Evolutionary conservation across 2,888 invertebrate genomes (phyloP), one percentile per base, ranked within the genome.

Genomic region (Stramonita haemastoma): DNA sequence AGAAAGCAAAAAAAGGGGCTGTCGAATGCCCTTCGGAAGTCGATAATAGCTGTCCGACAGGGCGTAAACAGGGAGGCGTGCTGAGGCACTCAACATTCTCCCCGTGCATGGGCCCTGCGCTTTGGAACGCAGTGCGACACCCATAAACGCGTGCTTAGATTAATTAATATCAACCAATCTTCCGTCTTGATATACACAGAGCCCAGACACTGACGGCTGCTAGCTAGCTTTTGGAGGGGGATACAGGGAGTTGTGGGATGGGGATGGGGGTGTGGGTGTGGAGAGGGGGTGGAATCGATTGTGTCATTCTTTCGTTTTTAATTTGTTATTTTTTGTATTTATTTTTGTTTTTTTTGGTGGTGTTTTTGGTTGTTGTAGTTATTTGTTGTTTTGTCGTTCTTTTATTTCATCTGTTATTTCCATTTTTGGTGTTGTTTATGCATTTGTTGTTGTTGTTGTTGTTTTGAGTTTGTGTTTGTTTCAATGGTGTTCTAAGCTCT

Each of bases 121-220:
- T 88, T 81, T 86, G 90, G 89, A 88, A 90, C 81, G 89, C 89
- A 70, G 88, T 46, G 79, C 66, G 70, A 85, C 83, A 87, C 89
- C 90, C 88, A 88, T 90, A 87, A 91, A 89, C 90, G 89, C 88
- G 89, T 87, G 90, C 87, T 90, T 89, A 90, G 90, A 90, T 89
- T 89, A 91, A 91, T 91, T 89, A 91, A 85, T 87, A 90, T 90
- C 91, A 91, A 89, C 88, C 87, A 89, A 90, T 89, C 87, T 86
- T 83, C 89, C 77, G 86, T 77, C 86, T 89, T 89, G 90, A 87
- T 83, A 89, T 73, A 70, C 79, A 8, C 87, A 13, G 15, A n/a
- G 73, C 73, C 73, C 46, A 46, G 46, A 46, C 2, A 46, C 46
- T 46, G 46, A 46, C 46, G 46, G 46, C 85, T 26, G 5, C 22